Evolutionary conservation across 1,140 invertebrate species (phyloP), one percentile per base, ranked within the genome.

Genomic region (Oryctes rhinoceros): DNA sequence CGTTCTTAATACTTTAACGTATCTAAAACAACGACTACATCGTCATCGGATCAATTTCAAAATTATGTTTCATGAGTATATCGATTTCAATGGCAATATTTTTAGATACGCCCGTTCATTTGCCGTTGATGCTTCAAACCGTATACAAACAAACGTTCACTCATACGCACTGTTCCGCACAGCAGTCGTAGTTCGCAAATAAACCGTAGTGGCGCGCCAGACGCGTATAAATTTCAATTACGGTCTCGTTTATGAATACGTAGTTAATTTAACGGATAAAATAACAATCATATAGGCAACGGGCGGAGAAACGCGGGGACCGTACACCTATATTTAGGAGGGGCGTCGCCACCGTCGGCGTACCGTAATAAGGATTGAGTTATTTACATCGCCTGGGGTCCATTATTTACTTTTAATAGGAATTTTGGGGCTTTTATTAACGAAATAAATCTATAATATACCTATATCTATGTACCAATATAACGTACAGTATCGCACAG

Each of bases 371-470:
- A 84, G 82, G 81, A 82, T 76, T 85, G 84, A 84, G 82, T 85
- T 85, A 85, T 85, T 85, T 85, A 83, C 84, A 83, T 84, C 83
- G 81, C 80, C 74, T 81, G 84, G 83, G 84, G 84, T 85, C 84
- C 83, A 85, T 85, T 85, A 85, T 85, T 85, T 85, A 85, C 84
- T 85, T 85, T 85, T 85, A 85, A 85, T 85, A 84, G 83, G 83
- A 85, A 85, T 84, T 85, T 85, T 80, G 83, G 82, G 83, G 82
- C 82, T 81, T 85, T 85, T 85, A 85, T 85, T 84, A 83, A 78
- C 80, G 76, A 84, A 84, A 84, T 84, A 84, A 84, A 84, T 84
- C 82, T 80, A 82, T 81, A 81, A 44, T 44, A 44, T 44, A 4
- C 39, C 5, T 44, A 44, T 44, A 44, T 30, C 0, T 44, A 3